These are phyloP conservation scores for Germaria angustata DNA, from an alignment of 2,888 invertebrate genomes.

Conservation along the genomic window DNA sequence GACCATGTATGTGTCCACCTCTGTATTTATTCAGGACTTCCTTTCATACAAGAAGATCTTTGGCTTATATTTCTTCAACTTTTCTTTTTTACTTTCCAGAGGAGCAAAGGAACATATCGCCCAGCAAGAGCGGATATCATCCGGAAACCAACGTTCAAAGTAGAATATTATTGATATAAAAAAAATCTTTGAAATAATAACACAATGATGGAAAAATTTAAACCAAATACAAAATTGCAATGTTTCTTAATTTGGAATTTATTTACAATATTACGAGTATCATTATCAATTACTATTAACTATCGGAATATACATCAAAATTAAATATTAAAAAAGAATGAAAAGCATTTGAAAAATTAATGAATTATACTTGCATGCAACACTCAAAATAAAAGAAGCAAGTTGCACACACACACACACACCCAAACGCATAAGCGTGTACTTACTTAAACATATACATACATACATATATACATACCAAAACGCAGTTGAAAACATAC, in stretches of 20 bases:
- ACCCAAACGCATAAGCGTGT: background rate
- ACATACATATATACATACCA: background rate
- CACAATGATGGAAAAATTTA: background rate
- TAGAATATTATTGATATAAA: conserved; percentile 40
- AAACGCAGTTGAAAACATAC: background rate
- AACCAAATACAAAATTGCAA: conserved; percentile 50
- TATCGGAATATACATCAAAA: conserved; percentile 52
- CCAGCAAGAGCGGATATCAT: conserved; percentile 63
- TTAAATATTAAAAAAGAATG: background rate
- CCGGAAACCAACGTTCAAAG: conserved; percentile 59
- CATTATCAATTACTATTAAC: conserved; percentile 43
- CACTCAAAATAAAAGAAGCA: background rate
- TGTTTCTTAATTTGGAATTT: conserved; percentile 64
- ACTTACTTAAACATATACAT: conserved; percentile 23
- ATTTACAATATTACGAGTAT: conserved; percentile 49
- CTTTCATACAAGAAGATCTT: too few species aligned
- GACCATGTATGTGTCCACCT: too few species aligned
- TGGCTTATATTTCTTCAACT: too few species aligned
- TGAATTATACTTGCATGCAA: conserved; percentile 14
- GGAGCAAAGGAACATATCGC: conserved; percentile 69
- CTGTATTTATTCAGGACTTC: too few species aligned
- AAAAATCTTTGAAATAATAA: conserved; percentile 12
- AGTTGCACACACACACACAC: conserved; percentile 1
- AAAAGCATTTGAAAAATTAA: background rate
- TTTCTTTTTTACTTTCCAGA: too few species aligned